Conservation (phyloP, 2,888 invertebrate genomes). For the Alloplasta piceator region DNA sequence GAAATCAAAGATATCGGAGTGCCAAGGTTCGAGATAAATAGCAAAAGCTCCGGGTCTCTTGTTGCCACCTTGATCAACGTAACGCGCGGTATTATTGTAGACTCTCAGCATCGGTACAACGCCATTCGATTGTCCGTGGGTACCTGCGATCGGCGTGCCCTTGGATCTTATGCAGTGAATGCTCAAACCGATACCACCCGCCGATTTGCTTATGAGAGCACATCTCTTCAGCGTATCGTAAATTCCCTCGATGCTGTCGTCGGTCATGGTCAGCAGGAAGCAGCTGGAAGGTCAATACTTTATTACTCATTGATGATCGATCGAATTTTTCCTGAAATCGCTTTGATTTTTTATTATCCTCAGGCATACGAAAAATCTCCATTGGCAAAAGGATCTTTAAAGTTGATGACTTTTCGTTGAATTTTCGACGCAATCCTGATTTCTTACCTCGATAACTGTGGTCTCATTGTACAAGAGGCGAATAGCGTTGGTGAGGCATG, state of each 20-base stretch:
- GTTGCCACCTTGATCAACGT: conserved; percentile 99
- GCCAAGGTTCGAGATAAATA: conserved; percentile 99
- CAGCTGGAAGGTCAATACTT: conserved; percentile 86
- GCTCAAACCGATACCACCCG: conserved; percentile 98
- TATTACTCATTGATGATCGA: not conserved
- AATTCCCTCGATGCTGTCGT: conserved; percentile 98
- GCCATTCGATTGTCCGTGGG: conserved; percentile 97
- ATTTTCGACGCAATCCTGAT: not conserved
- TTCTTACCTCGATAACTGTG: conserved; percentile 93
- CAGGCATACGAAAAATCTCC: too few relatives aligned
- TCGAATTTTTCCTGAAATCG: not conserved
- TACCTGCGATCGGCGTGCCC: conserved; percentile 96
- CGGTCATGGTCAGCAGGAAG: conserved; percentile 96
- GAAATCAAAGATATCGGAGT: conserved; percentile 98
- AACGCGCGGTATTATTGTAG: conserved; percentile 97
- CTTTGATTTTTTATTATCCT: not conserved
- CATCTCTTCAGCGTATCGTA: conserved; percentile 96
- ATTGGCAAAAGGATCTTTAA: too few relatives aligned
- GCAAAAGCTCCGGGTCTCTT: conserved; percentile 99
- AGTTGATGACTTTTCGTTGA: not conserved
- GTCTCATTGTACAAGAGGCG: conserved; percentile 95
- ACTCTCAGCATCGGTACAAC: conserved; percentile 97
- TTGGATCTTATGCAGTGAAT: conserved; percentile 97
- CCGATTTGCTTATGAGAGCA: conserved; percentile 97
- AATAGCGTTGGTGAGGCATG: conserved; percentile 99